phyloP scores from a whole-genome alignment of 37 sponge, comb jelly and placozoan species.

The Geodia barretti region DNA sequence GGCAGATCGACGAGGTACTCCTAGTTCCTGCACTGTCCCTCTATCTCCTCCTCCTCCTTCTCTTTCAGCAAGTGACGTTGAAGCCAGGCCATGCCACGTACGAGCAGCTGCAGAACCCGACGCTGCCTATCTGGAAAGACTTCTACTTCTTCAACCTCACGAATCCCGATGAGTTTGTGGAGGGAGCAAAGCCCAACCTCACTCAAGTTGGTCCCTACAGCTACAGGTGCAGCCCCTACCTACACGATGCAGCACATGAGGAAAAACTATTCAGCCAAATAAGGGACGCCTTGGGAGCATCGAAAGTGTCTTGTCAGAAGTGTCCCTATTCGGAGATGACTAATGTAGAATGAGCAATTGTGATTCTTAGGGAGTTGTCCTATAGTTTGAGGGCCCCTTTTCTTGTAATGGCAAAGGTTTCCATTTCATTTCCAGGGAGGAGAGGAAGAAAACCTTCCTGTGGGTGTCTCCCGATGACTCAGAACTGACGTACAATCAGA shows the following conservation, averaged over 20 bases:
- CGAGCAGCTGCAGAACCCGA: constrained; percentile 71
- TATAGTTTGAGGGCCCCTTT: too few species aligned
- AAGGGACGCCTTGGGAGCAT: too few species aligned
- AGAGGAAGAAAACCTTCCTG: constrained; percentile 23
- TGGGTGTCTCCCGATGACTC: constrained; percentile 3
- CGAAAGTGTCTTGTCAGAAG: too few species aligned
- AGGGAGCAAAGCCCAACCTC: constrained; percentile 26
- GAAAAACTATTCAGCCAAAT: too few species aligned
- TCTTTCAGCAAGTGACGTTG: constrained; percentile 59
- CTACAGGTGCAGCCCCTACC: constrained; percentile 51
- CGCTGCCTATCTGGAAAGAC: constrained; percentile 71
- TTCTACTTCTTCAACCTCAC: constrained; percentile 90
- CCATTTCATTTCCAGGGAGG: too few species aligned
- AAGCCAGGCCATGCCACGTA: constrained; percentile 62
- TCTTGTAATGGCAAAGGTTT: too few species aligned
- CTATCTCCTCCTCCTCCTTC: background rate
- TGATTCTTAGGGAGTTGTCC: too few species aligned
- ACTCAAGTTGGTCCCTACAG: constrained; percentile 63
- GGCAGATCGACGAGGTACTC: background rate
- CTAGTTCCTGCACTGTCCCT: background rate
- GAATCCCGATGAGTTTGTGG: constrained; percentile 42
- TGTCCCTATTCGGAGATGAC: too few species aligned
- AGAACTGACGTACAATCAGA: constrained; percentile 48
- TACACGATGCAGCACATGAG: too few species aligned
- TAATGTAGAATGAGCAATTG: too few species aligned